Evolutionary conservation across 2,888 invertebrate genomes (phyloP), one percentile per base, ranked within the genome.

Genomic region (Maniola hyperantus): DNA sequence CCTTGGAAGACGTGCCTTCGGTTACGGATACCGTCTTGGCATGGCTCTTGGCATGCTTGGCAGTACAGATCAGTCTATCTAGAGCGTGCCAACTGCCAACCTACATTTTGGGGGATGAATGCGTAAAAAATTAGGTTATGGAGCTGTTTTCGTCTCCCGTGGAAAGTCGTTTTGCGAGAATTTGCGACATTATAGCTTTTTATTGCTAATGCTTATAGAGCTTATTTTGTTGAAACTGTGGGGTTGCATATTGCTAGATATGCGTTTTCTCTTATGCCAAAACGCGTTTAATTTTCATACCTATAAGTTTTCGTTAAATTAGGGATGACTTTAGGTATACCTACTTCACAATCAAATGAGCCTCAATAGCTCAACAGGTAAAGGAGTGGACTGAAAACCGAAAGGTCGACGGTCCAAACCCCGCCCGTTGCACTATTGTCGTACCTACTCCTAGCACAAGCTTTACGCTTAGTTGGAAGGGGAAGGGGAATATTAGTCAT

Each of bases 31-130:
- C 60, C 46, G 53, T 54, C 82, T 87, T 89, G 89, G 88, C 89
- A 88, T 76, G 79, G 73, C 77, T 80, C 84, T 89, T 90, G 89
- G 88, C 89, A 88, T 82, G 83, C 78, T 53, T 66, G 64, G 66
- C 55, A 58, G 69, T 46, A 59, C 53, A 71, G 83, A 86, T 88
- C 84, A 78, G 77, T 80, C 79, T 73, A 73, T 74, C 66, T 82
- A 79, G 81, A 83, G 71, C 66, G 54, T 67, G 75, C 79, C 77
- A 79, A 81, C 83, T 67, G 75, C 79, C 77, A 79, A 81, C 83
- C 83, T 80, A 81, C 68, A 80, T 82, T 77, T 71, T 74, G 61
- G 72, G 69, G 71, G 71, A 73, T 74, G 68, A 70, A 77, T 78
- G 76, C 69, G 59, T 66, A 67, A 71, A 73, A 76, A 85, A 83